Percentiles rank a stretch among this genome's conserved stretches.
These are phyloP conservation scores for Ondatra zibethicus DNA, from an alignment of 2,113 vertebrate species.

Conservation along the genomic window DNA sequence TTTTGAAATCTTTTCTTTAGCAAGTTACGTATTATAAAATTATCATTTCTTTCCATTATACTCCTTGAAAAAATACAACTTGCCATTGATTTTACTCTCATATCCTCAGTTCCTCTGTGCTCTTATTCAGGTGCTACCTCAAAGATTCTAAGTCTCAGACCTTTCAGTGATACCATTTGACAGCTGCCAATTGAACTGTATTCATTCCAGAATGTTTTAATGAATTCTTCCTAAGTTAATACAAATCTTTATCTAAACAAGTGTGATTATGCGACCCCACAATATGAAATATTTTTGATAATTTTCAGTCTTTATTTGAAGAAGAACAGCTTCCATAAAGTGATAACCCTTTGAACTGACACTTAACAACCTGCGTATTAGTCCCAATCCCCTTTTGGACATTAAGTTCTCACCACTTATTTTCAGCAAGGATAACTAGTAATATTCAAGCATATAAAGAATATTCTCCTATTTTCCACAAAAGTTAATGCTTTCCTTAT, in stretches of 20 bases:
- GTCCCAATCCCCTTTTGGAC: neutral
- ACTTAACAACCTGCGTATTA: neutral
- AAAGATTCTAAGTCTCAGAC: neutral
- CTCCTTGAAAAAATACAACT: neutral
- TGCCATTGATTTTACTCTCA: neutral
- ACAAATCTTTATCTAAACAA: neutral
- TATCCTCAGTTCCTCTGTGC: neutral
- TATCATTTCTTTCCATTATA: neutral
- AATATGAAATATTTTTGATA: neutral
- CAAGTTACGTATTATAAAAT: neutral
- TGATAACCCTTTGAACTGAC: neutral
- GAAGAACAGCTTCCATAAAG: neutral
- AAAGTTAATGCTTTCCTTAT: neutral
- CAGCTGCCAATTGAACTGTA: neutral
- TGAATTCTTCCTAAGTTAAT: neutral
- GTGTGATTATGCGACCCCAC: neutral
- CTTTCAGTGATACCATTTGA: neutral
- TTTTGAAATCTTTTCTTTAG: neutral
- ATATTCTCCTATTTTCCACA: neutral
- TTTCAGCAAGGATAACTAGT: neutral
- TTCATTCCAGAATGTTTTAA: neutral
- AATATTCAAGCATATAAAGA: neutral
- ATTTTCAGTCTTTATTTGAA: neutral
- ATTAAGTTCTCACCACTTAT: neutral
- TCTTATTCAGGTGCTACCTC: rapidly evolving